Evolutionary conservation across 2,113 vertebrate genomes (phyloP).

Genomic region (Lophura nycthemera): DNA sequence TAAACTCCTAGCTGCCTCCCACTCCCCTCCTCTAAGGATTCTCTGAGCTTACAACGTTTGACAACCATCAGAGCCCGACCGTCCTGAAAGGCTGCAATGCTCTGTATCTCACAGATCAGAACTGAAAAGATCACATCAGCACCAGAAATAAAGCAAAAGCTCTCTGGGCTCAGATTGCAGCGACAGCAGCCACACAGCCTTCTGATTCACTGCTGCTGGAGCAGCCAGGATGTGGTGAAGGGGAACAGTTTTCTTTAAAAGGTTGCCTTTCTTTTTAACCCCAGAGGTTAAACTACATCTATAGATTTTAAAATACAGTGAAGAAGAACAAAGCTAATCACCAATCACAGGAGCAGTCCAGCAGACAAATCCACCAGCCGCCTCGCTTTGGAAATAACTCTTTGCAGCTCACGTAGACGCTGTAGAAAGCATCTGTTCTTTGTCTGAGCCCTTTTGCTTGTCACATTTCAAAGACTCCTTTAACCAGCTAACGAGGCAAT

Average conservation of each 20-base stretch:
- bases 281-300: not conserved
- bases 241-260: not conserved
- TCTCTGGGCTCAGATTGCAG: not conserved
- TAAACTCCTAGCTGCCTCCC: not conserved
- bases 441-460: slow-evolving; percentile 21
- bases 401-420: not conserved
- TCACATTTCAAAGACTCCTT: slow-evolving; percentile 42
- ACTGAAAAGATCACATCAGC: not conserved
- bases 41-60: not conserved
- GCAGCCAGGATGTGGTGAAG: not conserved
- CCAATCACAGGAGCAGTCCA: not conserved
- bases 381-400: not conserved
- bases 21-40: not conserved
- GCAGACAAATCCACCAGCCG: not conserved
- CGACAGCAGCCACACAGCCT: not conserved
- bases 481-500: slow-evolving; percentile 16
- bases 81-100: not conserved
- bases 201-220: not conserved
- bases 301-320: not conserved
- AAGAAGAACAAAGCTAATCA: not conserved
- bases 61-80: not conserved
- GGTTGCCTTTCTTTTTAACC: not conserved
- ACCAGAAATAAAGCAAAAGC: not conserved
- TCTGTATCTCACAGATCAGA: not conserved
- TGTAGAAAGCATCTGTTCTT: slow-evolving; percentile 30